Conservation (phyloP, 2,888 invertebrate genomes). For the Phoenoteleia sp. region DNA sequence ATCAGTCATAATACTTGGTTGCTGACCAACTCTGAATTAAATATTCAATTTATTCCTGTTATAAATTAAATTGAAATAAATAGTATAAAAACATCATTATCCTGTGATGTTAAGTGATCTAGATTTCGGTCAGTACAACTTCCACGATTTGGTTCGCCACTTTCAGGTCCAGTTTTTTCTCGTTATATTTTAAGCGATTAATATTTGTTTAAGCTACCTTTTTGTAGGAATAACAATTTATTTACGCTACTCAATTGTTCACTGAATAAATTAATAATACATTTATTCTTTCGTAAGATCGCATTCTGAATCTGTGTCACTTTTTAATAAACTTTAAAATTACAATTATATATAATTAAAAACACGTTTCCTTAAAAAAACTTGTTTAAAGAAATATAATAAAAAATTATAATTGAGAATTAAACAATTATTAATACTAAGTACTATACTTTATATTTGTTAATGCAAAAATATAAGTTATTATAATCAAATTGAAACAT, state of each 20-base stretch:
- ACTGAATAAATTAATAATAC: conserved; percentile 43
- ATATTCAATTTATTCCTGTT: conserved; percentile 3
- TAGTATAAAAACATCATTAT: too few relatives aligned
- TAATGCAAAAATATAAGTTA: too few relatives aligned
- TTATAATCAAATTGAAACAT: too few relatives aligned
- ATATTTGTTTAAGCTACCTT: neutral
- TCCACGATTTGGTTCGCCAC: conserved; percentile 32
- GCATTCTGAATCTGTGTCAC: too few relatives aligned
- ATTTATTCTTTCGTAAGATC: neutral
- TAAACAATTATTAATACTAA: too few relatives aligned
- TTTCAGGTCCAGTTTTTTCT: conserved; percentile 46
- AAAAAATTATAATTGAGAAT: too few relatives aligned
- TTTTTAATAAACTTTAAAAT: too few relatives aligned
- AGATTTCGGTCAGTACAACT: conserved; percentile 36
- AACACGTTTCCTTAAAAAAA: too few relatives aligned
- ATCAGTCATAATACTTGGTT: neutral
- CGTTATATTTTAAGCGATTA: neutral
- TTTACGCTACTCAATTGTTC: conserved; percentile 12
- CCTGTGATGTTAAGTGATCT: conserved; percentile 36
- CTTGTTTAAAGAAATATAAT: too few relatives aligned
- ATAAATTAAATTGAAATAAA: conserved; percentile 33
- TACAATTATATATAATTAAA: too few relatives aligned
- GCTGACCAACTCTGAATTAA: conserved; percentile 29
- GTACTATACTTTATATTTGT: too few relatives aligned
- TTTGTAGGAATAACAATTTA: conserved; percentile 18